Conservation (phyloP, 2,113 vertebrate genomes). For the Trogon melanurus region DNA sequence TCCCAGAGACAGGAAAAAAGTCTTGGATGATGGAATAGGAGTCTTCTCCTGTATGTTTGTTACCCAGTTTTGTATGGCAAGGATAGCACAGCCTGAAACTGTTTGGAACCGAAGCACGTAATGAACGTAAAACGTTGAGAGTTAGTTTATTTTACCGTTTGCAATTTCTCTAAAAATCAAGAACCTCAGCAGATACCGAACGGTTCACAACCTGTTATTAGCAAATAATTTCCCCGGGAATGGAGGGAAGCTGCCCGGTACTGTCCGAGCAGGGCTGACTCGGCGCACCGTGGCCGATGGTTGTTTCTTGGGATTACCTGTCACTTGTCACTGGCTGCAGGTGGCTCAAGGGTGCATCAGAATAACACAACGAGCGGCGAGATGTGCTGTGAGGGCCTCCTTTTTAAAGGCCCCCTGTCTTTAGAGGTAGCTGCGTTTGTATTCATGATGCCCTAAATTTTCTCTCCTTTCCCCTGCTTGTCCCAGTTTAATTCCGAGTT, state of each 20-base stretch:
- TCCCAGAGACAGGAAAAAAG: not conserved
- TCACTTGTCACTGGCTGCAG: not conserved
- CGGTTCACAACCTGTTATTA: not conserved
- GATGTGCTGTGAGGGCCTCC: not conserved
- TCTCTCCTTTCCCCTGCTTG: not conserved
- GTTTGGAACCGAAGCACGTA: not conserved
- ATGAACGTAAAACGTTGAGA: not conserved
- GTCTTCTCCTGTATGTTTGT: fast-evolving
- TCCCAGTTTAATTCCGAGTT: not conserved
- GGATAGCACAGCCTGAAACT: not conserved
- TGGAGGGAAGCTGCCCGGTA: not conserved
- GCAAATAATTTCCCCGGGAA: not conserved
- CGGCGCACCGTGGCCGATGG: not conserved
- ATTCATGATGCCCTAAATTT: not conserved
- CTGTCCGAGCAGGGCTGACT: not conserved
- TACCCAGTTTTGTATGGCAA: not conserved
- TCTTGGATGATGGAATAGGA: not conserved
- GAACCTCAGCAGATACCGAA: not conserved
- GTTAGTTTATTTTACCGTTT: not conserved
- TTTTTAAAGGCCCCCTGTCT: not conserved
- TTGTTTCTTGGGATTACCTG: not conserved
- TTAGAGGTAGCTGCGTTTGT: not conserved
- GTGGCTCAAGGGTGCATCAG: not conserved
- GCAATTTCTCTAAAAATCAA: not conserved
- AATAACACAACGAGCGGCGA: not conserved